Percentiles rank a stretch among this genome's conserved stretches.
These are phyloP conservation scores for Lysandra bellargus DNA, from an alignment of 2,888 invertebrate genomes.

Conservation along the genomic window DNA sequence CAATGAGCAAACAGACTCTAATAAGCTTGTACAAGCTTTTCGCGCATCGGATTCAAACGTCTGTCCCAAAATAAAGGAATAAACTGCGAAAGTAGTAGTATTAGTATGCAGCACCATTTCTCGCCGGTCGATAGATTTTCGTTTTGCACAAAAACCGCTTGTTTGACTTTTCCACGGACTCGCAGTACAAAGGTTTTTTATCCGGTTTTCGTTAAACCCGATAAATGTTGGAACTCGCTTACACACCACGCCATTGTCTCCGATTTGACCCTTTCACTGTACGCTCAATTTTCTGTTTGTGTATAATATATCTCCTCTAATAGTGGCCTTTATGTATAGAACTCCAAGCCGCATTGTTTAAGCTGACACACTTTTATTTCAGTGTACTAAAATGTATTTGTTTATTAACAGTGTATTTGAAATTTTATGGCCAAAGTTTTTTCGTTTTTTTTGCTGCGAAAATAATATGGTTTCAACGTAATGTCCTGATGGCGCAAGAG, in stretches of 20 bases:
- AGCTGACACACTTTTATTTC: conserved; percentile 1
- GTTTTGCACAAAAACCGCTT: conserved; percentile 25
- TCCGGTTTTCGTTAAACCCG: conserved; percentile 26
- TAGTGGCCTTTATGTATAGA: conserved; percentile 30
- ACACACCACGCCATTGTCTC: conserved; percentile 27
- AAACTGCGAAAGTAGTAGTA: not conserved
- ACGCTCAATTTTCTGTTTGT: conserved; percentile 13
- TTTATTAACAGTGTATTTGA: not conserved
- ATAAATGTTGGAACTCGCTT: conserved; percentile 26
- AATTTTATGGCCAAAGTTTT: not conserved
- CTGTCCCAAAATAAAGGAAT: not conserved
- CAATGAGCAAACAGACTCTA: not conserved
- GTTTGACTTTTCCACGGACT: conserved; percentile 26
- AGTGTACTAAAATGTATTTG: conserved; percentile 1
- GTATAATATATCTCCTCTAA: conserved; percentile 24
- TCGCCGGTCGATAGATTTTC: conserved; percentile 2
- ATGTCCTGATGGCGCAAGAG: no score
- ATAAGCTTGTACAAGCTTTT: not conserved
- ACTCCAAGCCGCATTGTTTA: conserved; percentile 2
- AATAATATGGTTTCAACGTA: no score
- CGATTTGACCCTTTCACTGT: conserved; percentile 22
- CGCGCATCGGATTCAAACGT: not conserved
- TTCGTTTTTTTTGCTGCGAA: no score
- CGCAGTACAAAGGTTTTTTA: conserved; percentile 24
- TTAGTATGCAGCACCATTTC: conserved; percentile 11